Base-by-base conservation (phyloP, 2,113 vertebrate genomes). In the Microtus richardsoni region DNA sequence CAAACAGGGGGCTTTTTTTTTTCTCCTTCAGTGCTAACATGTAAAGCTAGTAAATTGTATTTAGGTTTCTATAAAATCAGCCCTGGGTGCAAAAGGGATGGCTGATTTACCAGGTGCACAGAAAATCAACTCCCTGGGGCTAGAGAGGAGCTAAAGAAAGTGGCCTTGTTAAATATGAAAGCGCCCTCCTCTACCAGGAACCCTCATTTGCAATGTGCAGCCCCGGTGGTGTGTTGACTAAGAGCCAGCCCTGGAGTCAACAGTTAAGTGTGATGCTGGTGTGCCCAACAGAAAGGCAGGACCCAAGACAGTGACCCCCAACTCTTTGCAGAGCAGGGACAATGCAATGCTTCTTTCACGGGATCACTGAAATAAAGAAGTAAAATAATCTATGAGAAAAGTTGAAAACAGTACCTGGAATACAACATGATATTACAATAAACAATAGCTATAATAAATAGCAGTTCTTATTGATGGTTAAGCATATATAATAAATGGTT, bases 11-110 rank as follows among this genome's bases (percentile, higher is more conserved):
- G 96, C 86, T 95, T 93, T 97, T 97, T 97, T 30, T 94, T 54
- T 17, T 28, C 52, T 95, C 49, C 82, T 97, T 96, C 94, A 96
- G 96, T 98, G 98, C 98, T 98, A 98, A 98, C 98, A 98, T 98
- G 97, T 98, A 98, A 98, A 98, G 97, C 97, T 97, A 98, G 96
- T 98, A 98, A 98, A 98, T 97, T 96, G 93, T 98, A 98, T 98
- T 98, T 98, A 97, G 98, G 97, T 98, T 97, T 98, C 98, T 97
- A 97, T 98, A 98, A 98, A 98, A 97, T 98, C 97, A 95, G 94
- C 96, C 95, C 97, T 98, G 95, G 82, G 96, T 97, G 92, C 97
- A 96, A 97, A 96, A 97, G 94, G 96, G 94, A 97, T 80, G 54
- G 2, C 83, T 96, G 97, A 97, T 98, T 98, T 98, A 98, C 97